Conservation (phyloP, 2,113 vertebrate genomes). For the Silurus meridionalis region DNA sequence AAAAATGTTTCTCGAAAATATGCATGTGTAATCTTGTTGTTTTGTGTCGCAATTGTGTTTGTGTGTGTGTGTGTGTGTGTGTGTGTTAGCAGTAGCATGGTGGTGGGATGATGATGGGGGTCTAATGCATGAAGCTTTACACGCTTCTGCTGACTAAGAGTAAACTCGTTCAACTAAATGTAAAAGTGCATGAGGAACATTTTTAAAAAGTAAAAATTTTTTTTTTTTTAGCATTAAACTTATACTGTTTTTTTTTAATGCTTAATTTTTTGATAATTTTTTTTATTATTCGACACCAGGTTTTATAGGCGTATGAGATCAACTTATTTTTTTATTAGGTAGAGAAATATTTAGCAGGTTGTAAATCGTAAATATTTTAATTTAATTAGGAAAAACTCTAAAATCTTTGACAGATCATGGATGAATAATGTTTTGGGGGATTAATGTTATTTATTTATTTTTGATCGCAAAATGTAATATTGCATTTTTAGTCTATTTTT, state of each 20-base stretch:
- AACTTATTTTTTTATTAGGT: not conserved
- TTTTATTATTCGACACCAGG: not conserved
- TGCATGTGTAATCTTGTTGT: conserved; percentile 10
- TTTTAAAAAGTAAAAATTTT: not conserved
- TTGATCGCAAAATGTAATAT: not conserved
- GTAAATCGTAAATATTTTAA: not conserved
- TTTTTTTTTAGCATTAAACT: not conserved
- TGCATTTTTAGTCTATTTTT: not conserved
- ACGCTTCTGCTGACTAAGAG: conserved; percentile 16
- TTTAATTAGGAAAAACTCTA: no score
- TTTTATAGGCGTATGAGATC: not conserved
- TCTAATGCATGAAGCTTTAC: conserved; percentile 3
- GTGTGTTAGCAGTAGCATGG: not conserved
- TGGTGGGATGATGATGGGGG: conserved; percentile 16
- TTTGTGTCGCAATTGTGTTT: conserved; percentile 8
- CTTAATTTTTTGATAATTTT: not conserved
- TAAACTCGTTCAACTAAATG: not conserved
- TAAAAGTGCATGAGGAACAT: not conserved
- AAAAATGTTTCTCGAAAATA: not conserved
- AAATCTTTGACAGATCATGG: no score
- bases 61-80: conserved; percentile 22
- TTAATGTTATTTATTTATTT: not conserved
- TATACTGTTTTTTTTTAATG: not conserved
- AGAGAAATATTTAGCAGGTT: not conserved
- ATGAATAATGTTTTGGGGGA: not conserved